phyloP scores from a whole-genome alignment of 2,888 invertebrate species.

The Protonemura montana region DNA sequence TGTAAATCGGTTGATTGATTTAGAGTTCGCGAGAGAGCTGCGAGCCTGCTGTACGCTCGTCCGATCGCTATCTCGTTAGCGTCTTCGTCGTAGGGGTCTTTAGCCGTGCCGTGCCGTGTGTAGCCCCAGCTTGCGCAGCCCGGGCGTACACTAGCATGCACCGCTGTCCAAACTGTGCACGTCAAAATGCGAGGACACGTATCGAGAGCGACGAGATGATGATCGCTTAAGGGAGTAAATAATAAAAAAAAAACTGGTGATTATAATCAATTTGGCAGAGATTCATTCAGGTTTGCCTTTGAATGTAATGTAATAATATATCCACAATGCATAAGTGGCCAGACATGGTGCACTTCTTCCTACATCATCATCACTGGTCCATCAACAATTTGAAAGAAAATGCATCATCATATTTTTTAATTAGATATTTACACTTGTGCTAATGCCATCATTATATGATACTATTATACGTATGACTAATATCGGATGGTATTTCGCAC shows the following conservation, averaged over 20 bases:
- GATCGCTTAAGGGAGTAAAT: neutral
- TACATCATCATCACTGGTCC: slow-evolving; percentile 12
- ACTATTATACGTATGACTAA: neutral
- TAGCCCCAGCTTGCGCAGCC: neutral
- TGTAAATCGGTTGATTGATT: slow-evolving; percentile 27
- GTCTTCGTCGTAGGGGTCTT: neutral
- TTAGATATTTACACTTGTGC: slow-evolving; percentile 40
- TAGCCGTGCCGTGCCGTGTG: neutral
- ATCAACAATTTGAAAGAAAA: slow-evolving; percentile 5
- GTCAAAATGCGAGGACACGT: neutral
- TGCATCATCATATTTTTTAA: slow-evolving; percentile 37
- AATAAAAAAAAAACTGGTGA: neutral
- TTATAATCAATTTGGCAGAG: slow-evolving; percentile 12
- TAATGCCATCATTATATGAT: slow-evolving; percentile 27
- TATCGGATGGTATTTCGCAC: slow-evolving; percentile 27
- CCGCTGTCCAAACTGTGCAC: neutral
- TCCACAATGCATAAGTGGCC: slow-evolving; percentile 7
- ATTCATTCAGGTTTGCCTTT: neutral
- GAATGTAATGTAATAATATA: neutral
- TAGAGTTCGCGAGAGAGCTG: neutral
- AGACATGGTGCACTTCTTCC: neutral
- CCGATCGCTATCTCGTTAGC: neutral
- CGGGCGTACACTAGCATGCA: neutral
- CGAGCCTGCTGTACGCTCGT: neutral
- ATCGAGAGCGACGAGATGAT: neutral